These are phyloP conservation scores for Dichetophora obliterata DNA, from an alignment of 2,888 invertebrate genomes.

Conservation along the genomic window DNA sequence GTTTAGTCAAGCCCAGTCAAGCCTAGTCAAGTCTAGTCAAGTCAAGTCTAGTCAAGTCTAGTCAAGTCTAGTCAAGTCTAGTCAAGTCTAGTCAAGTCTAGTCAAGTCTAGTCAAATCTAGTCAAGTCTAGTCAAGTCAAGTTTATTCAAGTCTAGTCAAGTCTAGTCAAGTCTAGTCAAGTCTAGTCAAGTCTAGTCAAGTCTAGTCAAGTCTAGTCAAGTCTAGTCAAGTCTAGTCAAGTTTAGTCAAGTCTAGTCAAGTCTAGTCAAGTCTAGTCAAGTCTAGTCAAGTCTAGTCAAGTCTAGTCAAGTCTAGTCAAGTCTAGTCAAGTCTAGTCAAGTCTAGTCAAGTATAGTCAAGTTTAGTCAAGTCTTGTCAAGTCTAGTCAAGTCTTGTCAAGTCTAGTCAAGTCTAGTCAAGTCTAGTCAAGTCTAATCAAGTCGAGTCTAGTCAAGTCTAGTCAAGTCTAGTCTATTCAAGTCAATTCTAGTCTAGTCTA, in stretches of 20 bases:
- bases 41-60: background rate
- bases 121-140: background rate
- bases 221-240: background rate
- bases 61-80: background rate
- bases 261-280: background rate
- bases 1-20: background rate
- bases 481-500: conserved; percentile 14
- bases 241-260: background rate
- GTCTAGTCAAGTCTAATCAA: background rate
- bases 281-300: background rate
- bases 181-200: background rate
- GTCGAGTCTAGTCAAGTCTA: background rate
- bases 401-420: background rate
- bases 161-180: background rate
- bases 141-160: background rate
- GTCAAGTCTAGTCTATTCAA: background rate
- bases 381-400: background rate
- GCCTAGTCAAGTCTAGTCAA: background rate
- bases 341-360: background rate
- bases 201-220: background rate
- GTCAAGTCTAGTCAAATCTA: background rate
- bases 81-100: background rate
- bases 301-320: background rate
- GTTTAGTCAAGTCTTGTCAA: background rate
- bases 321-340: background rate